phyloP scores from a whole-genome alignment of 2,113 vertebrate genomes.

The Laterallus jamaicensis region DNA sequence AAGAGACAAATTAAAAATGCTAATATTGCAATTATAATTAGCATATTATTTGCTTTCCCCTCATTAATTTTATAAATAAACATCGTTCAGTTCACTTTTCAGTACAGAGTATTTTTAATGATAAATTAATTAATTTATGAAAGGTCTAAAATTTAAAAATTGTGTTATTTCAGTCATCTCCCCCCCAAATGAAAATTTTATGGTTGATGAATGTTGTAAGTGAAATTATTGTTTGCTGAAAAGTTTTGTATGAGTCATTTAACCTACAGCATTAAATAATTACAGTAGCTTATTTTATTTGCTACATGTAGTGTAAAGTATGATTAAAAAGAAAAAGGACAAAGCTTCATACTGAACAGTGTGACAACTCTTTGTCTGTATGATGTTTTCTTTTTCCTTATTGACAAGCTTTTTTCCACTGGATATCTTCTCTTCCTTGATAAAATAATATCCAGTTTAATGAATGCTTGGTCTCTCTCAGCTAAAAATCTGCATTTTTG shows the following conservation, averaged over 20 bases:
- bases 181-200: background rate
- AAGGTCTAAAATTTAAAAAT: background rate
- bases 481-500: background rate
- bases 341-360: background rate
- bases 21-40: background rate
- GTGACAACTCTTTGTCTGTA: background rate
- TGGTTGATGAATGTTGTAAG: background rate
- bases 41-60: background rate
- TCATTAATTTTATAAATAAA: constrained; percentile 12
- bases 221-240: background rate
- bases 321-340: background rate
- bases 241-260: background rate
- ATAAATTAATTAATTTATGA: background rate
- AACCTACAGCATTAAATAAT: background rate
- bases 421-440: background rate
- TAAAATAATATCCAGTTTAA: background rate
- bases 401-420: background rate
- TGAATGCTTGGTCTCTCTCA: background rate
- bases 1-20: background rate
- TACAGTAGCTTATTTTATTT: background rate
- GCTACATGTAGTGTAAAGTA: background rate
- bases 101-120: background rate
- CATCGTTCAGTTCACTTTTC: background rate
- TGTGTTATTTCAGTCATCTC: background rate
- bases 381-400: background rate